Base-by-base conservation (phyloP, 2,888 invertebrate species). In the Nemotelus pantherinus region DNA sequence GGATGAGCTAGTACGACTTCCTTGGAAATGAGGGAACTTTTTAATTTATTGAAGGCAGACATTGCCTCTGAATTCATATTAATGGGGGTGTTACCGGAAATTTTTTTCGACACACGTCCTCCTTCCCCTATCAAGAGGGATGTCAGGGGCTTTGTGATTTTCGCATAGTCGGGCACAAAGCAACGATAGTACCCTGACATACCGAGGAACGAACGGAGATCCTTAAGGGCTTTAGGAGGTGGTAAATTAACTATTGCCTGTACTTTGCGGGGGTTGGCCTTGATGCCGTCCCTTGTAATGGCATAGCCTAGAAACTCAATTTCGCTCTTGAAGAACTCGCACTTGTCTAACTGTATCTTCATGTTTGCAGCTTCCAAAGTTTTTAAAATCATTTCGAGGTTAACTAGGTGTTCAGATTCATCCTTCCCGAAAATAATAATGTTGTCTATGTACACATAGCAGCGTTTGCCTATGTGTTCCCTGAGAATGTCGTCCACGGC, bases 391-490 rank as follows among this genome's bases (percentile, higher is more conserved):
- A 7, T 3, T 64, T 25, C 64, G 7, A 64, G 6, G 44, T 64
- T 67, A 6, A 45, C 10, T 2, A 45, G 10, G 10, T 45, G 44
- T 39, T 43, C 45, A 25, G 25, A 25, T 25, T 25, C 25, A 25
- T 25, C 45, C n/a, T 67, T 67, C 10, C 67, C 47, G 45, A 9
- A 45, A 10, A 45, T 45, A 39, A 67, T 45, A 9, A 47, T 47
- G n/a, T 67, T 3, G 10, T 47, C 47, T 45, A 45, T 67, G 44
- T 67, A 67, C 45, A 67, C 67, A 39, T 67, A 45, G 47, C 67
- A 67, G n/a, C 67, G 67, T 67, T 44, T 67, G 7, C 67, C 67
- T n/a, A 67, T 67, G 45, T 67, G 67, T 44, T 67, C 67, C 47
- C 67, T 9, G 2, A 67, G 47, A n/a, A 67, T 67, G 39, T 67